phyloP scores from a whole-genome alignment of 2,888 invertebrate species.

The Automeris io region DNA sequence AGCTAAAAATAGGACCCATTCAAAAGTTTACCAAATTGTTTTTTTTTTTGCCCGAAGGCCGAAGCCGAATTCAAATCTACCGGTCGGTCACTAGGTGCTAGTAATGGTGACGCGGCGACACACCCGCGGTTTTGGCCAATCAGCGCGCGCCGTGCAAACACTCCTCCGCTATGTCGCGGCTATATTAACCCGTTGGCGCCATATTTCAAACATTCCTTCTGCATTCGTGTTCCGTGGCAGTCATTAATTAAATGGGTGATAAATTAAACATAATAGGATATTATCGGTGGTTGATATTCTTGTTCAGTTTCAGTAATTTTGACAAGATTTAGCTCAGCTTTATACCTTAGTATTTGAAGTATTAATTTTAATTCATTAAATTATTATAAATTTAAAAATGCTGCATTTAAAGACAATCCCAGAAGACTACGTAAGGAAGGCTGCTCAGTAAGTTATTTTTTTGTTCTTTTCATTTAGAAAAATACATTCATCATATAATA shows the following conservation, averaged over 20 bases:
- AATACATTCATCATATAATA: not conserved
- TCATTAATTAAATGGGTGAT: conserved; percentile 66
- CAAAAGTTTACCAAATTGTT: too few species aligned
- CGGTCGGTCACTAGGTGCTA: too few species aligned
- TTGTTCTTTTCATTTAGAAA: not conserved
- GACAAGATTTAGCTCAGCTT: conserved; percentile 41
- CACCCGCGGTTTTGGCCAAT: conserved; percentile 68
- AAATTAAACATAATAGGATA: conserved; percentile 60
- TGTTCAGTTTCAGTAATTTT: conserved; percentile 74
- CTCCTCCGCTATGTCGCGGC: conserved; percentile 58
- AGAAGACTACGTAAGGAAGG: conserved; percentile 59
- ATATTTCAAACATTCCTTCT: conserved; percentile 29
- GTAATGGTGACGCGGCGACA: conserved; percentile 46
- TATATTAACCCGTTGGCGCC: conserved; percentile 43
- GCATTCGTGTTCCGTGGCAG: conserved; percentile 21
- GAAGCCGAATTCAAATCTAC: too few species aligned
- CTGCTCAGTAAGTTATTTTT: conserved; percentile 52
- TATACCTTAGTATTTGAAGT: conserved; percentile 12
- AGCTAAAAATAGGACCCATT: too few species aligned
- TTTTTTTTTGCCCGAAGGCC: too few species aligned
- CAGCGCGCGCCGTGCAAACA: conserved; percentile 38
- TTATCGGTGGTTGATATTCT: conserved; percentile 72
- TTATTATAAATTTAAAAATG: conserved; percentile 38
- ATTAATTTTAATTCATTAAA: conserved; percentile 32
- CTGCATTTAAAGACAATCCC: conserved; percentile 59